A percentile compares a stretch with the other conserved stretches of the same genome.
These are phyloP conservation scores for Myotis planiceps DNA, from an alignment of 2,797 vertebrate species.

Conservation along the genomic window DNA sequence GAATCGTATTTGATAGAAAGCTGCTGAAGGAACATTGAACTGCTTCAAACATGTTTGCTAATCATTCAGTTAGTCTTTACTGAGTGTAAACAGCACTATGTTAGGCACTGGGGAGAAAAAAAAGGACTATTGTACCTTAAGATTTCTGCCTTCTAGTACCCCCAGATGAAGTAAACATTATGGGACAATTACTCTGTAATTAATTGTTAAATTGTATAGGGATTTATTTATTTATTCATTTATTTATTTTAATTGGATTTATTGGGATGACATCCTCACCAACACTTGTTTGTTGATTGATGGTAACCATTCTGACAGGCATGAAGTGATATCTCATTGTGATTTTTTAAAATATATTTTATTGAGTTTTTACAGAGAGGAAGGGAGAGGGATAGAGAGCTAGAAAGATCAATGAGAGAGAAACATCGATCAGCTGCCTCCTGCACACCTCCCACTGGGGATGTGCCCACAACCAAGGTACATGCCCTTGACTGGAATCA, in stretches of 20 bases:
- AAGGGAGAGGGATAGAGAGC: too few relatives aligned
- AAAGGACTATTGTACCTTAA: neutral
- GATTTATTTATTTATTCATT: neutral
- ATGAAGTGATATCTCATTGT: neutral
- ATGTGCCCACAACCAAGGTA: too few relatives aligned
- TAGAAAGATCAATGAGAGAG: too few relatives aligned
- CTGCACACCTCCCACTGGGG: too few relatives aligned
- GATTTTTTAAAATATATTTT: neutral
- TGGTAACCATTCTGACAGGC: neutral
- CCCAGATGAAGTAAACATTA: neutral
- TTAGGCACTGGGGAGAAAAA: neutral
- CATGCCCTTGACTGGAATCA: too few relatives aligned
- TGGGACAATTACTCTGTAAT: neutral
- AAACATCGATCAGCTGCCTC: too few relatives aligned
- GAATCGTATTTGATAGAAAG: constrained; percentile 26
- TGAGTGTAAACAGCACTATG: neutral
- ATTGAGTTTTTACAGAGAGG: too few relatives aligned
- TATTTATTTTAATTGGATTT: neutral
- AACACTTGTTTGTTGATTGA: neutral
- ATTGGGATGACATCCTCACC: neutral
- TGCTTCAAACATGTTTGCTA: neutral
- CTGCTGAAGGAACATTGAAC: neutral
- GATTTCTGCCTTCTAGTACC: neutral
- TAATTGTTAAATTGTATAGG: neutral
- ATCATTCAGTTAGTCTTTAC: neutral